Evolutionary conservation across 1,140 invertebrate species (phyloP).

Genomic region (Leptinotarsa undecemlineata): DNA sequence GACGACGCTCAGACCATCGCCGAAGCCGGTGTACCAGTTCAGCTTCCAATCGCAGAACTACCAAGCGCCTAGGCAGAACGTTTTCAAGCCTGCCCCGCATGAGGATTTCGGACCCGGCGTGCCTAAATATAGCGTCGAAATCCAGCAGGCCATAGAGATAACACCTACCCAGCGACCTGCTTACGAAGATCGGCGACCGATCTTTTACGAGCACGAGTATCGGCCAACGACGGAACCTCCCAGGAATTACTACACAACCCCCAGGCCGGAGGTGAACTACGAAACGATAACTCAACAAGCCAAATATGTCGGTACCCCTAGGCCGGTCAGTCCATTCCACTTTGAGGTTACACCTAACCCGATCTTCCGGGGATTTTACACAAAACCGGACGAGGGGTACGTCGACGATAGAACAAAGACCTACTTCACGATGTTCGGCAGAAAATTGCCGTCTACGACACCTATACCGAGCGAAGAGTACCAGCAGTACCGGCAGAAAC

Average conservation of each 20-base stretch:
- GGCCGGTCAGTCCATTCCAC: conserved; percentile 45
- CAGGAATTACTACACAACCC: conserved; percentile 47
- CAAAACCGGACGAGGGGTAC: conserved; percentile 70
- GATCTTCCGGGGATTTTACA: conserved; percentile 68
- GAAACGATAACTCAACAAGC: conserved; percentile 29
- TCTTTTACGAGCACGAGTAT: conserved; percentile 49
- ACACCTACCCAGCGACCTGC: conserved; percentile 39
- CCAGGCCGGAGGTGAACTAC: conserved; percentile 49
- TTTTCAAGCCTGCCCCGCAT: conserved; percentile 44
- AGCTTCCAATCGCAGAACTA: conserved; percentile 63
- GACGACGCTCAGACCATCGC: conserved; percentile 47
- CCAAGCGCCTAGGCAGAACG: conserved; percentile 58
- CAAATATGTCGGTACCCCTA: conserved; percentile 30
- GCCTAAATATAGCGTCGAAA: conserved; percentile 64
- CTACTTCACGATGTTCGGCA: conserved; percentile 75
- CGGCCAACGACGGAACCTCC: conserved; percentile 55
- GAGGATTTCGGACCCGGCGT: conserved; percentile 66
- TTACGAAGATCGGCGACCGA: not conserved
- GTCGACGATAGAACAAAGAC: conserved; percentile 77
- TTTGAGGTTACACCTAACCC: conserved; percentile 64
- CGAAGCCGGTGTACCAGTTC: conserved; percentile 65
- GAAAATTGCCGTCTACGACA: conserved; percentile 65
- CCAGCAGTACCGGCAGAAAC: conserved; percentile 51
- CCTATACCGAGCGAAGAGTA: conserved; percentile 48
- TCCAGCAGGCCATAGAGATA: conserved; percentile 52